A percentile compares a stretch with the other conserved stretches of the same genome.
phyloP scores from a whole-genome alignment of 2,113 vertebrate genomes.

The Peucedramus taeniatus region DNA sequence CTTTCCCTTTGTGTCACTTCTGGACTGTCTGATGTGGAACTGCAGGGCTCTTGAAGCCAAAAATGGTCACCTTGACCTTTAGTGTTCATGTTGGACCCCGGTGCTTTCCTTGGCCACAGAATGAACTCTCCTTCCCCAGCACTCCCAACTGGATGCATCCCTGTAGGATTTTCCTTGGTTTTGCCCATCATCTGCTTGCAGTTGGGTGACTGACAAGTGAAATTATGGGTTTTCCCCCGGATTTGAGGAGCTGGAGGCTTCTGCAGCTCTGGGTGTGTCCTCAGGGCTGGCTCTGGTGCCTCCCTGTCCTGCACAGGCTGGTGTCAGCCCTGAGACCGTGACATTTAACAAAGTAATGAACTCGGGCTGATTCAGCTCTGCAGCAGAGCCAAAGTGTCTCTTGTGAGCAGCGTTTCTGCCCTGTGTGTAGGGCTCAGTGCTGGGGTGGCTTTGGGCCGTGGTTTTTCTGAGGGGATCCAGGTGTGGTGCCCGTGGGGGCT shows the following conservation, averaged over 20 bases:
- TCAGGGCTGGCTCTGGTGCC: not conserved
- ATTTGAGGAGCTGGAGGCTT: not conserved
- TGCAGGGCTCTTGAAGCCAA: not conserved
- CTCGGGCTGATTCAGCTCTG: accelerated
- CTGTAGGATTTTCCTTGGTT: accelerated
- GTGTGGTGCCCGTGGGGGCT: accelerated
- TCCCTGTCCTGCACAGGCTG: accelerated
- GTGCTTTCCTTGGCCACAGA: accelerated
- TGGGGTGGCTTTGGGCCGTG: not conserved
- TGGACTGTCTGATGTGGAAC: not conserved
- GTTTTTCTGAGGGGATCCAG: accelerated
- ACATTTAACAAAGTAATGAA: not conserved
- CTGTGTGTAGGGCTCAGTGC: accelerated
- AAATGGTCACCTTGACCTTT: not conserved
- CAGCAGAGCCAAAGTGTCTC: not conserved
- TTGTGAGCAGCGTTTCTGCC: not conserved
- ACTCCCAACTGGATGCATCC: accelerated
- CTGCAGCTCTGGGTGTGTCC: not conserved
- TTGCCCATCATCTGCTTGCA: not conserved
- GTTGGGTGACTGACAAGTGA: not conserved
- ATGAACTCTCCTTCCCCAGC: accelerated
- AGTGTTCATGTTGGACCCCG: accelerated
- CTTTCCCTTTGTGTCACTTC: not conserved
- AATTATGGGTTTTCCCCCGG: accelerated
- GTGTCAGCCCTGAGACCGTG: not conserved